These are phyloP conservation scores for Oenanthe melanoleuca DNA, from an alignment of 2,113 vertebrate species.

Conservation along the genomic window DNA sequence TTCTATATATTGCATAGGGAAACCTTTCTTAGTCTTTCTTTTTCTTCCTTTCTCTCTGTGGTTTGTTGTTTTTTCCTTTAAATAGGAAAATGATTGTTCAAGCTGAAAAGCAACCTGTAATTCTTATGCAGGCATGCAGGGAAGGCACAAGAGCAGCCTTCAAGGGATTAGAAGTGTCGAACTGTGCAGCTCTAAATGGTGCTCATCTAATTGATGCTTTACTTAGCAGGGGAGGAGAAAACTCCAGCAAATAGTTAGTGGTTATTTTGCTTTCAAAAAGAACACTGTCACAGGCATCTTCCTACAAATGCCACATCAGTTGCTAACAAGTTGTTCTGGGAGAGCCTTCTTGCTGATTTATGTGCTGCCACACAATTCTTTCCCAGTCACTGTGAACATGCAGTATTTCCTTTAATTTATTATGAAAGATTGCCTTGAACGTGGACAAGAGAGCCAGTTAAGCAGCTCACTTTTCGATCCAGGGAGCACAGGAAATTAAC, in stretches of 20 bases:
- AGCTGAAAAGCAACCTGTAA: slow-evolving; percentile 12
- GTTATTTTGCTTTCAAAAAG: slow-evolving; percentile 28
- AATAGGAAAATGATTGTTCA: slow-evolving; percentile 19
- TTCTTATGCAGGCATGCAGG: neutral
- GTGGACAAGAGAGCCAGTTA: neutral
- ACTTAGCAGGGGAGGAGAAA: neutral
- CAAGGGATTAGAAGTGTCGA: neutral
- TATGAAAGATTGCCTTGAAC: neutral
- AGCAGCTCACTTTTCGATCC: neutral
- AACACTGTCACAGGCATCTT: neutral
- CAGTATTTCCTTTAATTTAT: slow-evolving; percentile 17
- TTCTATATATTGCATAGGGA: neutral
- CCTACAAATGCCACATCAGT: slow-evolving; percentile 6
- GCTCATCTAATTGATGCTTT: slow-evolving; percentile 37
- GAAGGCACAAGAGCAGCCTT: slow-evolving; percentile 23
- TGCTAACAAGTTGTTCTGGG: slow-evolving; percentile 51
- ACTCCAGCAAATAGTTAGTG: neutral
- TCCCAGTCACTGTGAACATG: neutral
- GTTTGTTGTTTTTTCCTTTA: neutral
- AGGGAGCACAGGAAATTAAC: neutral
- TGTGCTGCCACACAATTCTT: neutral
- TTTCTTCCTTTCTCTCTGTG: neutral
- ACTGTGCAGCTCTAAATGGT: slow-evolving; percentile 1
- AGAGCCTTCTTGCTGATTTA: slow-evolving; percentile 12
- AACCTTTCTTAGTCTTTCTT: neutral